A percentile compares a stretch with the other conserved stretches of the same genome.
Evolutionary conservation across 2,113 vertebrate genomes (phyloP).

Genomic region (Sakesphorus luctuosus): DNA sequence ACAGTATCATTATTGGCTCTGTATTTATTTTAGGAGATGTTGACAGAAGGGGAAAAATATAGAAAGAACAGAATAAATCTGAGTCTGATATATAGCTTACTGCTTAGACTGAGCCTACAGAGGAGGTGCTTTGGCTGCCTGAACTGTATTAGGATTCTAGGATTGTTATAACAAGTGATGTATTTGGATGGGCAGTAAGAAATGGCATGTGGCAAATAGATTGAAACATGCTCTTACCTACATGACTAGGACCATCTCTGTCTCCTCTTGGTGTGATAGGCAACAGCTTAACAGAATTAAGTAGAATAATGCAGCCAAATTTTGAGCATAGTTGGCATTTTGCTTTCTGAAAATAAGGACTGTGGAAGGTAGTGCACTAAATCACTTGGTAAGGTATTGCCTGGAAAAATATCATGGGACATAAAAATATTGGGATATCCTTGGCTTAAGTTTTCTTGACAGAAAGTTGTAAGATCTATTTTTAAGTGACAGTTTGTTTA

Average conservation of each 20-base stretch:
- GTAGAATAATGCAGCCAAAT: background rate
- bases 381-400: background rate
- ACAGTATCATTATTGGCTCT: background rate
- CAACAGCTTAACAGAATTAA: background rate
- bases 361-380: background rate
- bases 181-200: background rate
- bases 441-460: background rate
- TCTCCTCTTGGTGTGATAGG: background rate
- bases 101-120: background rate
- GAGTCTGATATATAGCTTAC: background rate
- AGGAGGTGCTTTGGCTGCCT: background rate
- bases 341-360: background rate
- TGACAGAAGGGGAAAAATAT: background rate
- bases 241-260: background rate
- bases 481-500: slow-evolving; percentile 1
- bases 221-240: background rate
- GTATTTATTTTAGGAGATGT: background rate
- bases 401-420: background rate
- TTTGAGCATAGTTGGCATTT: background rate
- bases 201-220: background rate
- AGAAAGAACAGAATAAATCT: background rate
- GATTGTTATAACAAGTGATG: background rate
- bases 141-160: background rate
- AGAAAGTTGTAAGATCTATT: background rate
- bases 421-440: background rate